Evolutionary conservation across 2,797 vertebrate genomes (phyloP).

Genomic region (Amphiprion clarkii): DNA sequence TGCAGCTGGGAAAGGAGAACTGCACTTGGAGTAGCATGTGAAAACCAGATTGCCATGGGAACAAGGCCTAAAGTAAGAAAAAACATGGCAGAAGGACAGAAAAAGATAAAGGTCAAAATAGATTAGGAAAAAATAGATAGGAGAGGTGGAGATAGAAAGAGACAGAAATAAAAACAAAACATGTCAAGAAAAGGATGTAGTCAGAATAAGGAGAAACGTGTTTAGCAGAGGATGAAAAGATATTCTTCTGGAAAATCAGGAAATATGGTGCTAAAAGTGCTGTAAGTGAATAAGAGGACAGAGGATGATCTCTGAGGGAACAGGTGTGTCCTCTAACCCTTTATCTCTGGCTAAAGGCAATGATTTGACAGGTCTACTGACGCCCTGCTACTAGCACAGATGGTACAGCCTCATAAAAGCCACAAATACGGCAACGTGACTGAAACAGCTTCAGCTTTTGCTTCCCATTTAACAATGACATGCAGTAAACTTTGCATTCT

Average conservation of each 20-base stretch:
- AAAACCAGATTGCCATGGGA: conserved; percentile 46
- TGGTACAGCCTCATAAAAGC: conserved; percentile 38
- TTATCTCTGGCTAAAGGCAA: conserved; percentile 47
- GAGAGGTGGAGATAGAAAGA: neutral
- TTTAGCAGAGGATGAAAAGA: neutral
- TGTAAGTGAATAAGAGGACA: conserved; percentile 12
- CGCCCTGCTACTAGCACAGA: conserved; percentile 44
- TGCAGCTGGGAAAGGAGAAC: neutral
- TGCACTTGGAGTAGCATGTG: conserved; percentile 4
- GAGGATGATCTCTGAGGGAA: conserved; percentile 19
- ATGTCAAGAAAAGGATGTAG: neutral
- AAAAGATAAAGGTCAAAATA: conserved; percentile 34
- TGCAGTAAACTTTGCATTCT: neutral
- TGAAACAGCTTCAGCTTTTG: conserved; percentile 18
- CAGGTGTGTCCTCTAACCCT: conserved; percentile 58
- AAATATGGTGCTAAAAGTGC: neutral
- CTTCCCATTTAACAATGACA: neutral
- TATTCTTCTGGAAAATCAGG: neutral
- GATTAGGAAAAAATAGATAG: too few species aligned
- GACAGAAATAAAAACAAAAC: neutral
- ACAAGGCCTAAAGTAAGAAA: neutral
- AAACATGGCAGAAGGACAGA: neutral
- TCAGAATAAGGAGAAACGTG: neutral
- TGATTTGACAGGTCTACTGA: conserved; percentile 28
- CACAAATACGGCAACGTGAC: conserved; percentile 13